A percentile compares a stretch with the other conserved stretches of the same genome.
Evolutionary conservation across 2,888 invertebrate species (phyloP).

Genomic region (Orchestes rusci): DNA sequence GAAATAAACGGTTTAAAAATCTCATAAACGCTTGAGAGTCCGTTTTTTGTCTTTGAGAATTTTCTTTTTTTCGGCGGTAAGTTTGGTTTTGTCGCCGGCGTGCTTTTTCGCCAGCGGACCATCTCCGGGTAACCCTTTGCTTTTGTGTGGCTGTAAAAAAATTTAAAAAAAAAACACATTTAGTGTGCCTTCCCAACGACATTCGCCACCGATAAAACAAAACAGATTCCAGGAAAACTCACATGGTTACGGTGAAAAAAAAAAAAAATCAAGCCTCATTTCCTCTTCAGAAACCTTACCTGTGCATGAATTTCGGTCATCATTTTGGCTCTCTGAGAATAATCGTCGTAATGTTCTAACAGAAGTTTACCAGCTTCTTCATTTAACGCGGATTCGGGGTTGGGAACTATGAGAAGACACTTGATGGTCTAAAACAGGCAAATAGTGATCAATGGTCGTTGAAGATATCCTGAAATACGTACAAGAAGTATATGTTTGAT

Average conservation of each 20-base stretch:
- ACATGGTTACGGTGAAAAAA: too few relatives aligned
- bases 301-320: constrained; percentile 88
- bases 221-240: too few relatives aligned
- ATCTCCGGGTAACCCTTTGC: constrained; percentile 44
- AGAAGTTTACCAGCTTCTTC: constrained; percentile 94
- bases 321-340: constrained; percentile 80
- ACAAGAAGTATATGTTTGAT: constrained; percentile 89
- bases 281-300: constrained; percentile 39
- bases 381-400: constrained; percentile 94
- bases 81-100: constrained; percentile 67
- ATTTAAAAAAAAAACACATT: too few relatives aligned
- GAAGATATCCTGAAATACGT: too few relatives aligned
- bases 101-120: constrained; percentile 80
- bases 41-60: constrained; percentile 77
- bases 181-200: too few relatives aligned
- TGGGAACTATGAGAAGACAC: constrained; percentile 94
- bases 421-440: constrained; percentile 81
- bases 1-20: too few relatives aligned
- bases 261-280: too few relatives aligned
- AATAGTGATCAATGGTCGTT: too few relatives aligned
- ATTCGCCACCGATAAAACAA: too few relatives aligned
- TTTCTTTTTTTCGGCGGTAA: constrained; percentile 64
- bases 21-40: constrained; percentile 79
- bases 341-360: constrained; percentile 88
- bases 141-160: constrained; percentile 51